Conservation (phyloP, 2,797 vertebrate species). For the Ceryle rudis region DNA sequence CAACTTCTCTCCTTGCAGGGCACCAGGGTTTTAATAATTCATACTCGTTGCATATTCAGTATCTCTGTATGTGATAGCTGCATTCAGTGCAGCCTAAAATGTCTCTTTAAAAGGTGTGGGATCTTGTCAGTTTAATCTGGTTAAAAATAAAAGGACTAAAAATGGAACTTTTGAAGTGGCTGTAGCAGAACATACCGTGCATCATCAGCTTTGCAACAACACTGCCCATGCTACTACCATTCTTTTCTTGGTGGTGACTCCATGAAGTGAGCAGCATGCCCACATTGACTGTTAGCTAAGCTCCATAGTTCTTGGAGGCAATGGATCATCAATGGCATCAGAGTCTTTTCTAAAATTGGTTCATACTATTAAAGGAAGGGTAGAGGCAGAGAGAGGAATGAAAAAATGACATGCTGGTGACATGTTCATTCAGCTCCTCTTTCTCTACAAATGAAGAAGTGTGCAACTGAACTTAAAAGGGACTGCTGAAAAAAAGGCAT, state of each 20-base stretch:
- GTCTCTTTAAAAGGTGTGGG: not conserved
- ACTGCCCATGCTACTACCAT: fast-evolving
- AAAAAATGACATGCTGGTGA: slow-evolving; percentile 19
- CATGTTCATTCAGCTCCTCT: slow-evolving; percentile 43
- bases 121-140: not conserved
- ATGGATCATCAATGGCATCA: not conserved
- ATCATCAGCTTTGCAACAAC: not conserved
- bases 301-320: not conserved
- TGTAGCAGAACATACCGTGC: not conserved
- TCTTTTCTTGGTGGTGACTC: not conserved
- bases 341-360: slow-evolving; percentile 37
- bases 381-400: not conserved
- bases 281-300: not conserved
- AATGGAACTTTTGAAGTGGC: not conserved
- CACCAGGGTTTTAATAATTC: not conserved
- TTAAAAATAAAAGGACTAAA: slow-evolving; percentile 29
- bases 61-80: not conserved
- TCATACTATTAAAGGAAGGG: slow-evolving; percentile 46
- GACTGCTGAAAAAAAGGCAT: not conserved
- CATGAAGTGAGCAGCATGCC: fast-evolving
- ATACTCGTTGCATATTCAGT: not conserved
- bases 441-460: not conserved
- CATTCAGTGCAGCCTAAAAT: not conserved
- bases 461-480: not conserved
- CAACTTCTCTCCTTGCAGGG: not conserved